These are phyloP conservation scores for Microctonus hyperodae DNA, from an alignment of 2,888 invertebrate species.

Conservation along the genomic window DNA sequence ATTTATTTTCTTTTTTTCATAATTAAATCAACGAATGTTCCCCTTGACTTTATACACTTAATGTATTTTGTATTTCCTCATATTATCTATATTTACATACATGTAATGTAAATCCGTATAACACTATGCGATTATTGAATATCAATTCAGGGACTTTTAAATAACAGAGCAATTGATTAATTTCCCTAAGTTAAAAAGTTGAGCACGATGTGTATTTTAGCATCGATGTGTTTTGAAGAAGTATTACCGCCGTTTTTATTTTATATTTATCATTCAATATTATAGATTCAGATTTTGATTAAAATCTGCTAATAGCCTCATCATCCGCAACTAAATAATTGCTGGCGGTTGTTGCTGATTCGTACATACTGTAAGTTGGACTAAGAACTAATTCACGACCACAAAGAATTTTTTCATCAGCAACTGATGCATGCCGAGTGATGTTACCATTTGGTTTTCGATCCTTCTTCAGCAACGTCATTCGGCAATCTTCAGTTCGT, in stretches of 20 bases:
- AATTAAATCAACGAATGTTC: not conserved
- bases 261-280: not conserved
- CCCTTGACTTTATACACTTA: not conserved
- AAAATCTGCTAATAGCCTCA: constrained; percentile 61
- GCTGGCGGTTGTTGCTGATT: constrained; percentile 51
- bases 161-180: not conserved
- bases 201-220: not conserved
- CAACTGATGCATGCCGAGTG: constrained; percentile 55
- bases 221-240: not conserved
- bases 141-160: not conserved
- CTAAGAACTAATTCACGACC: constrained; percentile 52
- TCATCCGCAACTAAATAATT: constrained; percentile 59
- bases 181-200: not conserved
- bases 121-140: not conserved
- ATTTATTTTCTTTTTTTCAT: not conserved
- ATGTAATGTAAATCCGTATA: not conserved
- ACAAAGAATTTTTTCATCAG: constrained; percentile 51
- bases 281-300: constrained; percentile 20
- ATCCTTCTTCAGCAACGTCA: constrained; percentile 55
- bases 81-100: not conserved
- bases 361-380: constrained; percentile 60
- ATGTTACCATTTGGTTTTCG: constrained; percentile 47
- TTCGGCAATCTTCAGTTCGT: constrained; percentile 57
- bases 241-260: not conserved
- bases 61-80: not conserved